phyloP scores from a whole-genome alignment of 2,888 invertebrate genomes.

The Lissocephala sabroskyi region DNA sequence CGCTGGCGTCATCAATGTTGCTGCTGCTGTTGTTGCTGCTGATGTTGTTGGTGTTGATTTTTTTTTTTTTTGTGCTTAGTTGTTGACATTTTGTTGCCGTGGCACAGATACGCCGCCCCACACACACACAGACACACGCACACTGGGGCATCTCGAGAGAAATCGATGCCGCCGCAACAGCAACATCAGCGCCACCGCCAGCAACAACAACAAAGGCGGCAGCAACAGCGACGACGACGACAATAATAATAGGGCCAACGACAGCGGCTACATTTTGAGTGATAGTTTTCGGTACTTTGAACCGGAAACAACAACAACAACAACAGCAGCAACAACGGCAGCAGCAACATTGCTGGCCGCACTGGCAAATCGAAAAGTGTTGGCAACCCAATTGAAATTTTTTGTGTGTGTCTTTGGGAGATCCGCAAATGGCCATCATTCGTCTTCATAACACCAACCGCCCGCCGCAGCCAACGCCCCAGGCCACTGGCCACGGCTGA shows the following conservation, averaged over 20 bases:
- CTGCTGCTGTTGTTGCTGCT: slow-evolving; percentile 11
- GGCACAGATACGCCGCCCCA: neutral
- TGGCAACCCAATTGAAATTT: slow-evolving; percentile 1
- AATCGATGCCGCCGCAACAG: slow-evolving; percentile 5
- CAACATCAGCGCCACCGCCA: slow-evolving; percentile 3
- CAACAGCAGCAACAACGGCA: neutral
- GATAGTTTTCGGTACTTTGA: slow-evolving; percentile 1
- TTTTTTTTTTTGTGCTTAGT: neutral
- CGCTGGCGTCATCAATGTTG: neutral
- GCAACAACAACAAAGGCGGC: neutral
- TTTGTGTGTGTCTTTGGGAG: too few relatives aligned
- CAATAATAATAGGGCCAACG: too few relatives aligned
- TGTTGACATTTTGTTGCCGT: slow-evolving; percentile 5
- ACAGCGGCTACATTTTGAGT: neutral
- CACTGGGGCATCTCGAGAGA: neutral
- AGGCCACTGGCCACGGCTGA: too few relatives aligned
- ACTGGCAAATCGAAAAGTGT: too few relatives aligned
- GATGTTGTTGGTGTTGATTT: slow-evolving; percentile 3
- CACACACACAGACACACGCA: neutral
- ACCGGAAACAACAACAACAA: neutral
- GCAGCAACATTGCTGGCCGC: neutral
- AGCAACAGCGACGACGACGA: neutral
- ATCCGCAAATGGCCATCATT: neutral
- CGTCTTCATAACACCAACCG: slow-evolving; percentile 1
- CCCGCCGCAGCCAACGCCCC: too few relatives aligned